Conservation (phyloP, 2,888 invertebrate genomes). For the Globia sparganii region DNA sequence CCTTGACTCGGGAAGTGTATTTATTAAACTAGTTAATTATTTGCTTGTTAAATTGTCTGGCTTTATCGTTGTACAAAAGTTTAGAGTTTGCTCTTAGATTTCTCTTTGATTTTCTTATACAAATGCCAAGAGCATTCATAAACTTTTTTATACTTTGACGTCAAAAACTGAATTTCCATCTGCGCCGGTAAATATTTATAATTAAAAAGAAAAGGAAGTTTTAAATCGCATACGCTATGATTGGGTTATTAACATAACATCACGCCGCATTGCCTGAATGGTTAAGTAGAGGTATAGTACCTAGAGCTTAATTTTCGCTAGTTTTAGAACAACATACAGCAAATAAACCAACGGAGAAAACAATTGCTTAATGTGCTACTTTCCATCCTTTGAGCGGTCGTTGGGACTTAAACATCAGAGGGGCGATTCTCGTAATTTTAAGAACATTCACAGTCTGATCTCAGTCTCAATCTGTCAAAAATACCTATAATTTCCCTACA, state of each 20-base stretch:
- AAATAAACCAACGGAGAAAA: too few relatives aligned
- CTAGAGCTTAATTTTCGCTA: not conserved
- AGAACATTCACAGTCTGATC: too few relatives aligned
- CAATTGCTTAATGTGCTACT: too few relatives aligned
- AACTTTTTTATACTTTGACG: not conserved
- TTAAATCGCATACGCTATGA: not conserved
- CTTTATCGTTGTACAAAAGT: not conserved
- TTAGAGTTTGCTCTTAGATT: not conserved
- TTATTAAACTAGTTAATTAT: conserved; percentile 10
- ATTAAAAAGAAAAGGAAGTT: not conserved
- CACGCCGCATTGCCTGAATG: not conserved
- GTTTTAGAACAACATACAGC: too few relatives aligned
- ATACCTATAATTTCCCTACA: too few relatives aligned
- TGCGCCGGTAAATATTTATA: not conserved
- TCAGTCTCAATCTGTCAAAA: too few relatives aligned
- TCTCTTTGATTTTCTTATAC: not conserved
- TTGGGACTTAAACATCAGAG: too few relatives aligned
- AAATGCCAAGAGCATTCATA: not conserved
- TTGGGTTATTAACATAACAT: not conserved
- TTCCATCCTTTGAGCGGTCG: too few relatives aligned
- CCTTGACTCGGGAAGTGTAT: conserved; percentile 34
- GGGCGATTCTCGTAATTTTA: too few relatives aligned
- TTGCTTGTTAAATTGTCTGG: not conserved
- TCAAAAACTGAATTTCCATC: not conserved
- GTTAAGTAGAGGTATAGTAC: not conserved